Percentiles rank a stretch among this genome's conserved stretches.
These are phyloP conservation scores for Escarpia spicata DNA, from an alignment of 2,888 invertebrate species.

Conservation along the genomic window DNA sequence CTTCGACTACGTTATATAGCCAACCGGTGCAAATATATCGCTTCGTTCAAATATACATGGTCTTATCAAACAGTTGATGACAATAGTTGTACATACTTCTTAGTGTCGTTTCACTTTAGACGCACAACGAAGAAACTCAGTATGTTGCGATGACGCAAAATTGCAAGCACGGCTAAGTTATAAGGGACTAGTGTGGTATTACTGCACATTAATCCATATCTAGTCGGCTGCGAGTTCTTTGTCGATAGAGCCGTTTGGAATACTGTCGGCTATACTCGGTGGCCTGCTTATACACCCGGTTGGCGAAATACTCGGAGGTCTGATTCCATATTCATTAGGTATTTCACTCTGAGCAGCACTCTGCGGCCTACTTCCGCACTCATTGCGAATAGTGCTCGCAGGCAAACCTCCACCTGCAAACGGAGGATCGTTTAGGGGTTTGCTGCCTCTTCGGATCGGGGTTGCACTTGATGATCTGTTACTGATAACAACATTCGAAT, in stretches of 20 bases:
- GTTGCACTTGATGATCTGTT: background rate
- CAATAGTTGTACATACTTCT: background rate
- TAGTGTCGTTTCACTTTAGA: background rate
- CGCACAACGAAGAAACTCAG: background rate
- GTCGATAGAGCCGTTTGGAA: background rate
- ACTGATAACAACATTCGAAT: background rate
- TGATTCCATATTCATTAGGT: background rate
- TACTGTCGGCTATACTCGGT: background rate
- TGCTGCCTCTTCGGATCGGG: background rate
- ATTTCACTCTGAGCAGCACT: background rate
- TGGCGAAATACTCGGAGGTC: background rate
- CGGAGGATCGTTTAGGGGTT: background rate
- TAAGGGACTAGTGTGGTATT: too few species aligned
- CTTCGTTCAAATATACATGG: background rate
- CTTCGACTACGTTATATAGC: background rate
- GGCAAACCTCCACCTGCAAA: background rate
- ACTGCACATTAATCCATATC: background rate
- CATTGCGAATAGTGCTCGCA: background rate
- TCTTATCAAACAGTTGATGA: background rate
- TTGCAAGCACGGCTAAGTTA: too few species aligned
- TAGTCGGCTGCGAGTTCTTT: background rate
- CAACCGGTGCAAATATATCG: background rate
- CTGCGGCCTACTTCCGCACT: background rate
- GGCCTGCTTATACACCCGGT: background rate
- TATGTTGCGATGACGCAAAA: background rate